Percentiles rank a stretch among this genome's conserved stretches.
Evolutionary conservation across 2,113 vertebrate species (phyloP).

Genomic region (Raja brachyura): DNA sequence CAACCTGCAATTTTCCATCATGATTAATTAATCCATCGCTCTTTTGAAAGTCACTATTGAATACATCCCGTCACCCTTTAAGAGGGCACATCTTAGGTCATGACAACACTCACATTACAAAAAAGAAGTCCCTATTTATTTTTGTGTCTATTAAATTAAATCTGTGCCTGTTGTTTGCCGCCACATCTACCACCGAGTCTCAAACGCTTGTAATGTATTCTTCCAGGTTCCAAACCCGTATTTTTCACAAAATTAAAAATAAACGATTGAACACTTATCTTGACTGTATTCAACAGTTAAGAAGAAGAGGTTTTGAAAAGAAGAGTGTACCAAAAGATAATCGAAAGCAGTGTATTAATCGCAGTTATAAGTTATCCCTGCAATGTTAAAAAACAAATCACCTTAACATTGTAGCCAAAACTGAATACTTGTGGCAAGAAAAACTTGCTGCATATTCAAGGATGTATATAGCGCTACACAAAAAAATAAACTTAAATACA

Average conservation of each 20-base stretch:
- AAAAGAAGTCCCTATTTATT: no score
- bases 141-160: no score
- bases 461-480: background rate
- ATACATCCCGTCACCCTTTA: no score
- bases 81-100: no score
- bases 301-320: background rate
- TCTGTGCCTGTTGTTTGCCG: no score
- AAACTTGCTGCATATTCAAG: background rate
- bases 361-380: no score
- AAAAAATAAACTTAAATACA: slow-evolving; percentile 7
- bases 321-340: background rate
- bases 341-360: background rate
- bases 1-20: no score
- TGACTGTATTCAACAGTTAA: background rate
- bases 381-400: background rate
- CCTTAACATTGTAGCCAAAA: background rate
- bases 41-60: no score
- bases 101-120: no score
- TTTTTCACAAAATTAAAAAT: background rate
- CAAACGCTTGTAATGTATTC: background rate
- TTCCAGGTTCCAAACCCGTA: background rate
- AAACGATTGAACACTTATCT: background rate
- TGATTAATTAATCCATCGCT: no score
- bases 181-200: background rate
- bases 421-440: background rate